These are phyloP conservation scores for Lasioglossum calceatum DNA, from an alignment of 2,888 invertebrate genomes.

Conservation along the genomic window DNA sequence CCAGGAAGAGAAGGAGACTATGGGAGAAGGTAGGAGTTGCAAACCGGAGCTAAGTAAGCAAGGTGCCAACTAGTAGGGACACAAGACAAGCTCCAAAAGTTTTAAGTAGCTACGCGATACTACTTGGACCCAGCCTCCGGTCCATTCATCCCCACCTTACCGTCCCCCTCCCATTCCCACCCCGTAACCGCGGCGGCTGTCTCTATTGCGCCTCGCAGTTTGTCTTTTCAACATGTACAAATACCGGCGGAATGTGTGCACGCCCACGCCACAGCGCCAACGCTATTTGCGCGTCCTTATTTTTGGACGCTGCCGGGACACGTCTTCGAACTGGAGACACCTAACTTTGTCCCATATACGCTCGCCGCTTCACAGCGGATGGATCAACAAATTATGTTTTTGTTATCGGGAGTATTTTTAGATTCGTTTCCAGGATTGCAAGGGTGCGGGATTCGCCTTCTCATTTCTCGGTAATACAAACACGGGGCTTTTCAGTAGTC, in stretches of 20 bases:
- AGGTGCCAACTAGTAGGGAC: conserved; percentile 72
- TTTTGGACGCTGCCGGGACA: conserved; percentile 7
- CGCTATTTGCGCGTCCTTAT: conserved; percentile 14
- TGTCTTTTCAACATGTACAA: conserved; percentile 59
- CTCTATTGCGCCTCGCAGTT: conserved; percentile 58
- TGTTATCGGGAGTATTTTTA: background rate
- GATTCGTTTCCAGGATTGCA: too few species aligned
- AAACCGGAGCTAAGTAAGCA: conserved; percentile 73
- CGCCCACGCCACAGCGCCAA: background rate
- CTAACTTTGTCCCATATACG: background rate
- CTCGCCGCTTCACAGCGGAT: background rate
- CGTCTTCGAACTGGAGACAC: background rate
- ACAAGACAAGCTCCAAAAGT: conserved; percentile 71
- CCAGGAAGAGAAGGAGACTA: conserved; percentile 48
- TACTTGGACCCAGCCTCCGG: conserved; percentile 44
- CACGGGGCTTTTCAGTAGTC: too few species aligned
- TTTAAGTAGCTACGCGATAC: conserved; percentile 69
- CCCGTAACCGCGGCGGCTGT: conserved; percentile 38
- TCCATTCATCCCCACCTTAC: conserved; percentile 22
- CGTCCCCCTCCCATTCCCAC: background rate
- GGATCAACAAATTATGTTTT: too few species aligned
- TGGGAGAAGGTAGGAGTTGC: conserved; percentile 64
- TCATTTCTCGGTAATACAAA: too few species aligned
- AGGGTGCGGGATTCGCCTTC: too few species aligned
- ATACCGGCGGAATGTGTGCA: conserved; percentile 14